These are phyloP conservation scores for Sebastes fasciatus DNA, from an alignment of 2,113 vertebrate species.

Conservation along the genomic window DNA sequence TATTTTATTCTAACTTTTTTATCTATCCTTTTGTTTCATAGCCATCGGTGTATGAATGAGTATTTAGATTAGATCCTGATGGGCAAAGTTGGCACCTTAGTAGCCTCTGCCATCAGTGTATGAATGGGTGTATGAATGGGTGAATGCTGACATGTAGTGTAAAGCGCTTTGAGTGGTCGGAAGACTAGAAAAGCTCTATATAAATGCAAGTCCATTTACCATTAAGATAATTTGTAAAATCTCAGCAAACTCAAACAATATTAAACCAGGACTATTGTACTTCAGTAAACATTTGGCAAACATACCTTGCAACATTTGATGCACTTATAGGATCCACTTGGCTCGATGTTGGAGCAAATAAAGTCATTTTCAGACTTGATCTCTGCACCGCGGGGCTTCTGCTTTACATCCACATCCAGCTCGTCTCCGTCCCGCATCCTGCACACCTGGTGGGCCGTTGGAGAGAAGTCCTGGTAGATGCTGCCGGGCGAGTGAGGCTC, in stretches of 20 bases:
- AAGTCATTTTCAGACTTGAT: slow-evolving; percentile 91
- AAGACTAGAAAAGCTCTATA: too few relatives aligned
- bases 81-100: too few relatives aligned
- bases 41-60: too few relatives aligned
- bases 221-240: neutral
- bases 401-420: slow-evolving; percentile 78
- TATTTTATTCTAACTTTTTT: too few relatives aligned
- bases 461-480: slow-evolving; percentile 83
- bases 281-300: neutral
- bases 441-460: slow-evolving; percentile 73
- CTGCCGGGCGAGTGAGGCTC: slow-evolving; percentile 82
- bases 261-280: neutral
- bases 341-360: slow-evolving; percentile 87
- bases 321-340: slow-evolving; percentile 91
- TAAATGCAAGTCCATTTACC: too few relatives aligned
- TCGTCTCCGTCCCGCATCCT: slow-evolving; percentile 72
- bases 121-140: too few relatives aligned
- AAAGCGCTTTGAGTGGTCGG: too few relatives aligned
- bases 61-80: too few relatives aligned
- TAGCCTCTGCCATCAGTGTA: too few relatives aligned
- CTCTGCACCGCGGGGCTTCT: slow-evolving; percentile 81
- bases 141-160: too few relatives aligned
- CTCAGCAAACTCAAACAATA: neutral
- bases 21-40: too few relatives aligned
- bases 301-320: slow-evolving; percentile 96